These are phyloP conservation scores for Morpho helenor DNA, from an alignment of 2,888 invertebrate species.

Conservation along the genomic window DNA sequence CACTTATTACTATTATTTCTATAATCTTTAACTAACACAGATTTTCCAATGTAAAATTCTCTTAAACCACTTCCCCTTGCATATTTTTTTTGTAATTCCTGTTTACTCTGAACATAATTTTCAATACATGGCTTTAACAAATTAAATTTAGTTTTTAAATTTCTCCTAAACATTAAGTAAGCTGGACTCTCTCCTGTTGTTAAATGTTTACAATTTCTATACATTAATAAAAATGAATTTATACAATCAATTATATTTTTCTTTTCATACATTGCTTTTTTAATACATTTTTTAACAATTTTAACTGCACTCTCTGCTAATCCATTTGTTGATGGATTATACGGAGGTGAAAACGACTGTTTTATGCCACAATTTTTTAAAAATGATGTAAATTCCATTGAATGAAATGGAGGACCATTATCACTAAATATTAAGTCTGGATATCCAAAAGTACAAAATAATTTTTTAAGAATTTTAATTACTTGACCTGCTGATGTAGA, in stretches of 20 bases:
- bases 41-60: neutral
- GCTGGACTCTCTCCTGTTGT: neutral
- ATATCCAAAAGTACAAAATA: neutral
- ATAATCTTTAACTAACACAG: neutral
- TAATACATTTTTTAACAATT: neutral
- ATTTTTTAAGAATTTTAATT: constrained; percentile 3
- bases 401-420: constrained; percentile 1
- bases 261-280: neutral
- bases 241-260: neutral
- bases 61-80: neutral
- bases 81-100: neutral
- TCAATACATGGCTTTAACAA: neutral
- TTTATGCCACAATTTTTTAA: neutral
- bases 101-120: neutral
- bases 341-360: constrained; percentile 3
- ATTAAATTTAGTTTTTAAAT: neutral
- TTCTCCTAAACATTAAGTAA: neutral
- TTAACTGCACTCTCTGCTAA: constrained; percentile 1
- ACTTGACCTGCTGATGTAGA: constrained; percentile 1
- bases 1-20: neutral
- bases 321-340: neutral
- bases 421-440: constrained; percentile 1
- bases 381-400: neutral
- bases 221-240: neutral
- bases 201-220: neutral